These are phyloP conservation scores for Globicephala melas DNA, from an alignment of 2,113 vertebrate species.

Conservation along the genomic window DNA sequence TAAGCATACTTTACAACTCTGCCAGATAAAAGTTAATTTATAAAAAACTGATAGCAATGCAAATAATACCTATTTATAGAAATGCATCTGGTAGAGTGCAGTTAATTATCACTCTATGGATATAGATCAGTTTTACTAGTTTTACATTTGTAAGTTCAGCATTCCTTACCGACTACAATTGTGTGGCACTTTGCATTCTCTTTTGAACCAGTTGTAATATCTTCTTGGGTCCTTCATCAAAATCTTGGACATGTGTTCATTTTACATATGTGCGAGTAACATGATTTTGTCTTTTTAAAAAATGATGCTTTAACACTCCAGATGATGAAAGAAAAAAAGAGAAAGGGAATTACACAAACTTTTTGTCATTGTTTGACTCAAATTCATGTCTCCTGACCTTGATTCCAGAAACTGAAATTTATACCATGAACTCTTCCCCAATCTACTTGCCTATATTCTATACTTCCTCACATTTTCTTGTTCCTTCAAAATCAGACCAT, in stretches of 20 bases:
- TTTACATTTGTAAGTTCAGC: neutral
- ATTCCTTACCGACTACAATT: neutral
- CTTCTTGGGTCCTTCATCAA: neutral
- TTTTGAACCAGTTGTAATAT: neutral
- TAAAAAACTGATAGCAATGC: neutral
- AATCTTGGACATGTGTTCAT: neutral
- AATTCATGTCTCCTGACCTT: neutral
- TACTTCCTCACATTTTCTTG: neutral
- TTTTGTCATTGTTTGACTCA: neutral
- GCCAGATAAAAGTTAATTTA: neutral
- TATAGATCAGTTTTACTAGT: neutral
- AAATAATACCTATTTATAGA: neutral
- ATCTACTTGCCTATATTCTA: neutral
- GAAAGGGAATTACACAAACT: neutral
- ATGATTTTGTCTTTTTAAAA: conserved; percentile 3
- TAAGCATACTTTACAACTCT: neutral
- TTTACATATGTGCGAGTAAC: neutral
- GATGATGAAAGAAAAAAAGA: neutral
- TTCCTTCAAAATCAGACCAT: neutral
- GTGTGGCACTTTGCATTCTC: neutral
- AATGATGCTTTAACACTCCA: neutral
- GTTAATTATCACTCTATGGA: neutral
- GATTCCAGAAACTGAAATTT: neutral
- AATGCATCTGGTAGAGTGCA: neutral
- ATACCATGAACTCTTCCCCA: neutral